phyloP scores from a whole-genome alignment of 2,797 vertebrate species.

The Pangasius djambal region DNA sequence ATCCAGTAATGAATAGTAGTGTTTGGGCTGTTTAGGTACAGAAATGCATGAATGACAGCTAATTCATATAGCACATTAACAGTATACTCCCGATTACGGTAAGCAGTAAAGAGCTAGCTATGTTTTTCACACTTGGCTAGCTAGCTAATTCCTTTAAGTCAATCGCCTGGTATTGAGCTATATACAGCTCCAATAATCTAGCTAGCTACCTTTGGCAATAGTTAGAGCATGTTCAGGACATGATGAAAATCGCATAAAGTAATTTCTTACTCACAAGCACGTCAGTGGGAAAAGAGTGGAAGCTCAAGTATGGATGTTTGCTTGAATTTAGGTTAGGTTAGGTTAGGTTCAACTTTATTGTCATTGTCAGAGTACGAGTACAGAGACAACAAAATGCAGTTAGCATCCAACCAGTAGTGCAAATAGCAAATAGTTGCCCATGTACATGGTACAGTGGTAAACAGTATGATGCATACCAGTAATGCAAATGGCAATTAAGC shows the following conservation, averaged over 20 bases:
- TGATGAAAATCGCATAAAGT: background rate
- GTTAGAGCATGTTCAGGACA: background rate
- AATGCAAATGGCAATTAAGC: no score
- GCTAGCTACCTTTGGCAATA: background rate
- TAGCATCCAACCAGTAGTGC: no score
- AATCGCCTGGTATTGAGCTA: background rate
- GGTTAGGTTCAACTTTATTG: no score
- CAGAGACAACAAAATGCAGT: no score
- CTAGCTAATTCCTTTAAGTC: background rate
- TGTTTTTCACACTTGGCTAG: background rate
- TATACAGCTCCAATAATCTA: background rate
- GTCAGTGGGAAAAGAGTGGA: background rate
- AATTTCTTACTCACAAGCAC: background rate
- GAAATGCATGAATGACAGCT: background rate
- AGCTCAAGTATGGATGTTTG: background rate
- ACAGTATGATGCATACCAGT: no score
- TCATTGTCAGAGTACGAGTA: no score
- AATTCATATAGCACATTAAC: background rate
- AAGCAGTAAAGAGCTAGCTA: background rate
- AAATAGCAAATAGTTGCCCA: no score
- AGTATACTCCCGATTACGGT: background rate
- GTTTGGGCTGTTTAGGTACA: background rate
- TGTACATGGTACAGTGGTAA: no score
- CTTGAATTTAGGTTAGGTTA: background rate
- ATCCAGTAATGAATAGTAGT: background rate